phyloP scores from a whole-genome alignment of 2,797 vertebrate genomes.

The Otolemur crassicaudatus region DNA sequence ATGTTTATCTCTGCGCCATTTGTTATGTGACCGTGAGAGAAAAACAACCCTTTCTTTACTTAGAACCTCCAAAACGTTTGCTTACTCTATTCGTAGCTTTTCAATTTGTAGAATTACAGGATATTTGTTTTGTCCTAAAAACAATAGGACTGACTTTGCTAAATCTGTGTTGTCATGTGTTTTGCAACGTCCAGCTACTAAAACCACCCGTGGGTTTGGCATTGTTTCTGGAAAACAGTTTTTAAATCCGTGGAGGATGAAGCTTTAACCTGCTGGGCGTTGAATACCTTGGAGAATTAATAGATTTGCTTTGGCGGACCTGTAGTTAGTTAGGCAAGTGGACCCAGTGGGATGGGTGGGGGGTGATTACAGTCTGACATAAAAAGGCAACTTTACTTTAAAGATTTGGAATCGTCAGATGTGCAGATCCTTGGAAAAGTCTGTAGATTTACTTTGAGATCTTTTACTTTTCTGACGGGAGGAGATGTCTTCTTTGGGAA shows the following conservation, averaged over 20 bases:
- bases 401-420: conserved; percentile 5
- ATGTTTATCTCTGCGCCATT: conserved; percentile 53
- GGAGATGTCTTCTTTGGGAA: neutral
- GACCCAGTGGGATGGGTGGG: neutral
- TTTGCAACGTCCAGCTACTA: conserved; percentile 50
- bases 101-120: conserved; percentile 25
- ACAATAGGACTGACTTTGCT: conserved; percentile 60
- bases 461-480: neutral
- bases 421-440: neutral
- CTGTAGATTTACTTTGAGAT: neutral
- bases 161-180: conserved; percentile 55
- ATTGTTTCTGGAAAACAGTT: conserved; percentile 49
- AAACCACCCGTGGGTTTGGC: conserved; percentile 49
- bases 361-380: neutral
- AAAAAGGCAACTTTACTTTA: neutral
- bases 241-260: neutral
- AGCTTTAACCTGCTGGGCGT: neutral
- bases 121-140: conserved; percentile 54
- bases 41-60: conserved; percentile 45
- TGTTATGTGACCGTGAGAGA: conserved; percentile 42
- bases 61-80: conserved; percentile 4
- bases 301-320: neutral
- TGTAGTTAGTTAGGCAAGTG: neutral
- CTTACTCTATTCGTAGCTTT: neutral
- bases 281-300: neutral